Percentiles rank a stretch among this genome's conserved stretches.
These are phyloP conservation scores for Falco cherrug DNA, from an alignment of 2,797 vertebrate genomes.

Conservation along the genomic window DNA sequence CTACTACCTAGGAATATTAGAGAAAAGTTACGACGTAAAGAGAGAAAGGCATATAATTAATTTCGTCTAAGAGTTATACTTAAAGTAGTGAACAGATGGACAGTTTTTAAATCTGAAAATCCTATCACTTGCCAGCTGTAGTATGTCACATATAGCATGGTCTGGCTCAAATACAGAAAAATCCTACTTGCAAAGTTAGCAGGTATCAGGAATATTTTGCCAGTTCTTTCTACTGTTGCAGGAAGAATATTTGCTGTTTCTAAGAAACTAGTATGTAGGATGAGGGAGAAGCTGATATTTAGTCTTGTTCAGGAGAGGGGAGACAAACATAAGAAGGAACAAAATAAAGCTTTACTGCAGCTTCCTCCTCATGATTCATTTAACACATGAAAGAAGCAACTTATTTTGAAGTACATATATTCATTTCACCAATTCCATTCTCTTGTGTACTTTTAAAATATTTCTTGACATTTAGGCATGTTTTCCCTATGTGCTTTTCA, in stretches of 20 bases:
- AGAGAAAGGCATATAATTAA: conserved; percentile 15
- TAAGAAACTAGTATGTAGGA: neutral
- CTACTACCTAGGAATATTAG: neutral
- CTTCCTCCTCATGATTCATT: neutral
- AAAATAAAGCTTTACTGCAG: neutral
- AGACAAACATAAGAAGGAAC: neutral
- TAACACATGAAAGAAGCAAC: neutral
- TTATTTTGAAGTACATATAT: neutral
- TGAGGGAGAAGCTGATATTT: neutral
- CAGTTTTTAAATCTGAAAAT: conserved; percentile 48
- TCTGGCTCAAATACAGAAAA: neutral
- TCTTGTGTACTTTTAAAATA: neutral
- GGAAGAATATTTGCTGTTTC: neutral
- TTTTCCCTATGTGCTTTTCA: neutral
- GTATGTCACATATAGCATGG: neutral
- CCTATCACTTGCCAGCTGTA: conserved; percentile 33
- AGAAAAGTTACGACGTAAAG: neutral
- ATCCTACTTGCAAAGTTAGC: neutral
- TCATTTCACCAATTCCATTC: neutral
- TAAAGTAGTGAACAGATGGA: conserved; percentile 24
- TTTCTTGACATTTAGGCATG: neutral
- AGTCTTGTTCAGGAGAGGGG: neutral
- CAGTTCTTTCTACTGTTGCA: neutral
- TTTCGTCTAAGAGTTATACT: conserved; percentile 40
- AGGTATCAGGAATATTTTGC: neutral